These are phyloP conservation scores for Laothoe populi DNA, from an alignment of 2,888 invertebrate species.

Conservation along the genomic window DNA sequence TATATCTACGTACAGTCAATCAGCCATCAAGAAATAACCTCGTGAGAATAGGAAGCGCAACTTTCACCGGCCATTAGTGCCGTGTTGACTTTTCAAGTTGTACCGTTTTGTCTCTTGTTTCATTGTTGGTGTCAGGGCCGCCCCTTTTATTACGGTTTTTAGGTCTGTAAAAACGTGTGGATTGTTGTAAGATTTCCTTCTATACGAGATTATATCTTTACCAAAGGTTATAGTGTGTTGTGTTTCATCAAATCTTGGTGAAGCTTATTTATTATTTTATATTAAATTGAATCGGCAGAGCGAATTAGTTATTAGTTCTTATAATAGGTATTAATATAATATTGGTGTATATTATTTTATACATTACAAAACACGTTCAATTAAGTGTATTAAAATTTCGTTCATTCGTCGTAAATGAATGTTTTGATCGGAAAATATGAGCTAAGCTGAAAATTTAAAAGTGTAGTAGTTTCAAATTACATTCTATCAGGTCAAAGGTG, in stretches of 20 bases:
- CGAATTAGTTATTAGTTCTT: too few relatives aligned
- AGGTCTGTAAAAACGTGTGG: constrained; percentile 3
- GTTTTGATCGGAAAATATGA: neutral
- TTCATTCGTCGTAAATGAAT: neutral
- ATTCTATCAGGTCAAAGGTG: neutral
- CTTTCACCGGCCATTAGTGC: constrained; percentile 66
- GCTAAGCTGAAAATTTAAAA: neutral
- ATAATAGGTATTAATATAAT: too few relatives aligned
- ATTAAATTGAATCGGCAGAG: too few relatives aligned
- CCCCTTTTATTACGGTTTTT: constrained; percentile 30
- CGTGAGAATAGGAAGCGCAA: constrained; percentile 70
- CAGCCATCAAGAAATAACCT: constrained; percentile 30
- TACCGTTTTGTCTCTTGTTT: constrained; percentile 43
- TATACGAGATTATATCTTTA: neutral
- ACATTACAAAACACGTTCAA: too few relatives aligned
- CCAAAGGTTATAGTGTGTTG: neutral
- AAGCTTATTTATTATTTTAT: neutral
- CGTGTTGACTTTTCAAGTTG: constrained; percentile 52
- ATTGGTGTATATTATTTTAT: too few relatives aligned
- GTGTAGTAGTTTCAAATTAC: neutral
- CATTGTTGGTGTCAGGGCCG: constrained; percentile 2
- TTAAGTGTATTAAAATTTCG: neutral
- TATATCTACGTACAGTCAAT: constrained; percentile 51
- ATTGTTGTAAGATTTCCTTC: neutral
- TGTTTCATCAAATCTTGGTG: neutral